phyloP scores from a whole-genome alignment of 2,113 vertebrate species.

The Polypterus bichir region DNA sequence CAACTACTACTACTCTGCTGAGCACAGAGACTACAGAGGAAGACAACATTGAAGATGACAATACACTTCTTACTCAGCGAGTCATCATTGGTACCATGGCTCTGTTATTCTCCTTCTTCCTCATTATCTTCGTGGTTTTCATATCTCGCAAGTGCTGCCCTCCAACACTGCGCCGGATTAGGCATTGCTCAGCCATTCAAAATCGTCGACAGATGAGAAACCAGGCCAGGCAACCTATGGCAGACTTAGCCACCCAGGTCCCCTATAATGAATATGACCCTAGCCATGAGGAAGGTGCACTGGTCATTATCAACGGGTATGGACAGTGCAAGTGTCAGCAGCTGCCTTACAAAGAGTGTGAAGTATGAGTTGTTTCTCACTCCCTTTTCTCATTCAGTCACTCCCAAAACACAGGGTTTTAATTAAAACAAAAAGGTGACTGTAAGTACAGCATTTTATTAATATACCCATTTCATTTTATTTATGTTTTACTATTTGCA shows the following conservation, averaged over 20 bases:
- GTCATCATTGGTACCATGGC: slow-evolving; percentile 98
- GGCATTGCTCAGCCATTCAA: slow-evolving; percentile 93
- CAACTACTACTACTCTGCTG: slow-evolving; percentile 42
- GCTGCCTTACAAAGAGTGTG: slow-evolving; percentile 98
- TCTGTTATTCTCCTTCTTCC: slow-evolving; percentile 97
- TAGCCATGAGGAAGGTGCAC: slow-evolving; percentile 86
- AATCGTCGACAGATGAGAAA: slow-evolving; percentile 94
- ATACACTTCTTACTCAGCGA: slow-evolving; percentile 87
- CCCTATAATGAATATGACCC: slow-evolving; percentile 95
- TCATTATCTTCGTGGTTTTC: slow-evolving; percentile 98
- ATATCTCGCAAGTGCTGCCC: slow-evolving; percentile 97
- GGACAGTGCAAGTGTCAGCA: slow-evolving; percentile 99
- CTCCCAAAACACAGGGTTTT: slow-evolving; percentile 61
- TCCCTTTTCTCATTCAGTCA: slow-evolving; percentile 53
- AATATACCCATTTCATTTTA: too few species aligned
- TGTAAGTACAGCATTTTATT: slow-evolving; percentile 1
- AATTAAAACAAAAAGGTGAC: background rate
- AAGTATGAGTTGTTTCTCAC: slow-evolving; percentile 83
- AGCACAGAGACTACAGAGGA: slow-evolving; percentile 73
- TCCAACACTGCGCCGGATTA: slow-evolving; percentile 87
- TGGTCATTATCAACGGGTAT: slow-evolving; percentile 96
- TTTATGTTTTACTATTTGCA: background rate
- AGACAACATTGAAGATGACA: slow-evolving; percentile 74
- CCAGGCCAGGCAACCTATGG: slow-evolving; percentile 91
- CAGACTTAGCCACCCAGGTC: slow-evolving; percentile 90